Conservation (phyloP, 2,888 invertebrate genomes). For the Drosophila seclusa region DNA sequence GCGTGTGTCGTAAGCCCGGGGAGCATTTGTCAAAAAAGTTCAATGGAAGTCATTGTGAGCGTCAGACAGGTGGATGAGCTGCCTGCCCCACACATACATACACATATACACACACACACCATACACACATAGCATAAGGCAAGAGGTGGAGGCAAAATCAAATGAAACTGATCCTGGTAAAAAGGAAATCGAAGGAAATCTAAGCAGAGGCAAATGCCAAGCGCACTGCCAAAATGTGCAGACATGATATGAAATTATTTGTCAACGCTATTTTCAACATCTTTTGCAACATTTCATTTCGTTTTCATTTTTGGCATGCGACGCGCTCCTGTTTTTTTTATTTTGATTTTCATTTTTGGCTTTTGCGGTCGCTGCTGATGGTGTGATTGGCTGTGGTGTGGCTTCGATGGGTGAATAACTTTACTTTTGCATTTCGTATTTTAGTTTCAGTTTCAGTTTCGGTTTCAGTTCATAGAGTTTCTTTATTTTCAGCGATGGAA, state of each 20-base stretch:
- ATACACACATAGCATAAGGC: background rate
- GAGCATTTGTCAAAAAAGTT: slow-evolving; percentile 68
- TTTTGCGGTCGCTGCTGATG: slow-evolving; percentile 17
- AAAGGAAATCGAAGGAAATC: slow-evolving; percentile 47
- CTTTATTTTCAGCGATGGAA: slow-evolving; percentile 24
- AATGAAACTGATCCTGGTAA: slow-evolving; percentile 47
- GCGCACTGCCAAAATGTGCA: slow-evolving; percentile 52
- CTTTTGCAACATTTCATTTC: slow-evolving; percentile 77
- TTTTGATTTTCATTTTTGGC: slow-evolving; percentile 12
- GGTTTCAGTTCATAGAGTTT: slow-evolving; percentile 28
- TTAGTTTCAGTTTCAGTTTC: slow-evolving; percentile 45
- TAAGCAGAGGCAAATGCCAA: slow-evolving; percentile 45
- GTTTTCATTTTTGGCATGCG: slow-evolving; percentile 69
- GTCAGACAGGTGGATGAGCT: slow-evolving; percentile 61
- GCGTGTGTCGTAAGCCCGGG: slow-evolving; percentile 55
- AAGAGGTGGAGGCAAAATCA: slow-evolving; percentile 34
- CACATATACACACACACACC: background rate
- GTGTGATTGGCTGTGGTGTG: background rate
- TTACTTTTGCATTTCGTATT: slow-evolving; percentile 54
- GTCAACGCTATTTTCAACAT: slow-evolving; percentile 79
- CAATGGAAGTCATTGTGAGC: slow-evolving; percentile 46
- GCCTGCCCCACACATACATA: slow-evolving; percentile 1
- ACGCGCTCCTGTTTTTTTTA: slow-evolving; percentile 14
- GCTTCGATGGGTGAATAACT: background rate
- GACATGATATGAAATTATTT: slow-evolving; percentile 80